Percentiles rank a stretch among this genome's conserved stretches.
phyloP scores from a whole-genome alignment of 2,797 vertebrate species.

The Phataginus tetradactyla region DNA sequence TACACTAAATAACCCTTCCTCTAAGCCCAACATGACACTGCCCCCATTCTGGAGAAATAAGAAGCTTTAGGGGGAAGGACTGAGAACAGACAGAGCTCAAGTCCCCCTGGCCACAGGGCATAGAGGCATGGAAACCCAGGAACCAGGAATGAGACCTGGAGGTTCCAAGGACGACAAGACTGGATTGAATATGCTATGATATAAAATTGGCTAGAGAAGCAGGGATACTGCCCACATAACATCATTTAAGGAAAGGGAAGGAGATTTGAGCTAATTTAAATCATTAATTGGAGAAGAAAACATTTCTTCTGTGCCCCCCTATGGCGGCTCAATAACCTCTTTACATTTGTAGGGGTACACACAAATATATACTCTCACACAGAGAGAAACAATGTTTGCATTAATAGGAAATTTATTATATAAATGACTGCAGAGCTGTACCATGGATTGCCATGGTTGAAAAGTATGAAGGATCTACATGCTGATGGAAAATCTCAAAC shows the following conservation, averaged over 20 bases:
- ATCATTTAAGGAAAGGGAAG: background rate
- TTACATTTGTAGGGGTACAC: background rate
- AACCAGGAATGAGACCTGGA: background rate
- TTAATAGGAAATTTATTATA: background rate
- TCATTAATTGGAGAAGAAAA: slow-evolving; percentile 6
- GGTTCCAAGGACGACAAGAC: background rate
- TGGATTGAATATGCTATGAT: background rate
- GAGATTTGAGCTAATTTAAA: slow-evolving; percentile 3
- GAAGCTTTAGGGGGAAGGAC: background rate
- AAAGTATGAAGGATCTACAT: background rate
- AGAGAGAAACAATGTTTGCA: background rate
- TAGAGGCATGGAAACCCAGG: background rate
- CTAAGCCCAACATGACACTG: background rate
- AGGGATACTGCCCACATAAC: background rate
- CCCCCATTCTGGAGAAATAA: background rate
- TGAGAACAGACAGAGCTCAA: background rate
- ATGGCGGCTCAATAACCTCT: background rate
- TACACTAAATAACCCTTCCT: background rate
- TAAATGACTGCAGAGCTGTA: background rate
- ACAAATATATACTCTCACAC: background rate
- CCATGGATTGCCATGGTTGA: background rate
- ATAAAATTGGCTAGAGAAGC: background rate
- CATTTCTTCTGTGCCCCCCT: background rate
- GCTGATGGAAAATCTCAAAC: background rate
- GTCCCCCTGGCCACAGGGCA: background rate